Evolutionary conservation across 2,797 vertebrate genomes (phyloP), one percentile per base, ranked within the genome.

Genomic region (Aulostomus chinensis): DNA sequence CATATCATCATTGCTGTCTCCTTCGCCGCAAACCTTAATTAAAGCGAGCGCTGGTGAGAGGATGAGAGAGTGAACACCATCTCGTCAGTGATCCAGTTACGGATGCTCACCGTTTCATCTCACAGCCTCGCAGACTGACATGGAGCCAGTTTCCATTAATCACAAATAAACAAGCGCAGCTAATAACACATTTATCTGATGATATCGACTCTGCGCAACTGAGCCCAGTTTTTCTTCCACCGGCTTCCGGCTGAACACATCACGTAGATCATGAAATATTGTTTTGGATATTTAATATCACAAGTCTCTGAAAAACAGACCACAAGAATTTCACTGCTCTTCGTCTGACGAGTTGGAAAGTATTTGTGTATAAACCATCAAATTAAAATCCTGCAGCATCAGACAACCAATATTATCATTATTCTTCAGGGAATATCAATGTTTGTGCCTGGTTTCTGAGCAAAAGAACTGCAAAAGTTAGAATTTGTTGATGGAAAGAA

Each of bases 1-100:
- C 41, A 53, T 81, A 28, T 80, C 68, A 46, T 52, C 32, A 28
- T 31, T 8, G 17, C 13, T 41, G 35, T 32, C 61, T 22, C 39
- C 52, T 3, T 76, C 35, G 20, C 60, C 31, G 72, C 60, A 53
- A 83, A 65, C 75, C 62, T 82, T 87, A 86, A 89, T 88, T 88
- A 89, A 86, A 73, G 66, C 43, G 69, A 84, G 78, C 65, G 37
- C 61, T 68, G 58, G 74, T 59, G 58, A 73, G 68, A 31, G 45
- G 63, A 79, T 16, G 20, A 65, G 64, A 65, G 78, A 50, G 75
- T 64, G 73, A 82, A 69, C 48, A 37, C 21, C 59, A 60, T 71
- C 65, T 72, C 52, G 1, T 51, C 61, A 58, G 73, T 42, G 60
- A 74, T 84, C 71, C 43, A 21, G 71, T 88, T 80, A 74, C 76